Base-by-base conservation (phyloP, 2,888 invertebrate species). In the Platycnemis pennipes region DNA sequence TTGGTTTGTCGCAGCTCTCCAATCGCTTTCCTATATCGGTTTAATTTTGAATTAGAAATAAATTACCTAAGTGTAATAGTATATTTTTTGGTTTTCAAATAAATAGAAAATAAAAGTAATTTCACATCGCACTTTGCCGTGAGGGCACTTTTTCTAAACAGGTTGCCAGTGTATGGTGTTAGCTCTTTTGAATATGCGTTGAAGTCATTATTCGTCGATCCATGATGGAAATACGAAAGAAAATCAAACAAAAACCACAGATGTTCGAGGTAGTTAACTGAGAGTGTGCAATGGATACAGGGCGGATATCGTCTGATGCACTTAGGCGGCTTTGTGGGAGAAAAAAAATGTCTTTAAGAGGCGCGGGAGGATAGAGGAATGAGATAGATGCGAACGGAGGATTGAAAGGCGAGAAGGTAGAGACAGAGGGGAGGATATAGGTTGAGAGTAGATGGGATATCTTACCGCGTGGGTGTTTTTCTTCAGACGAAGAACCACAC, bases 401-500 rank as follows among this genome's bases (percentile, higher is more conserved):
- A 53, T 53, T 53, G 88, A 53, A 89, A 89, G 88, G 45, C 49
- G 53, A 88, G 88, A 88, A 49, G 26, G 49, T 7, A 13, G 22
- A 69, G 45, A 63, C 44, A 22, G 56, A 89, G 42, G 37, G 56
- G 37, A 56, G 37, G 89, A 56, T 31, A 89, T 89, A 53, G 53
- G 45, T 22, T 26, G 88, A 19, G 49, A 37, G 22, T 19, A 37
- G 49, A 37, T 49, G 91, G 42, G 44, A 91, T 91, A 44, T 56
- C 44, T n/a, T 13, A 5, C 22, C 1, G 63, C 63, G 63, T 63
- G 63, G 91, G 91, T 63, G 63, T 63, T 89, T 63, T 69, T 91
- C 77, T 89, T 91, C 63, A 42, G 44, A 44, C n/a, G 8, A 11
- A 2, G 63, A 63, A 63, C 91, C 91, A 91, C 91, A 45, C 91